These are phyloP conservation scores for Oreotrochilus melanogaster DNA, from an alignment of 2,113 vertebrate species.

Conservation along the genomic window DNA sequence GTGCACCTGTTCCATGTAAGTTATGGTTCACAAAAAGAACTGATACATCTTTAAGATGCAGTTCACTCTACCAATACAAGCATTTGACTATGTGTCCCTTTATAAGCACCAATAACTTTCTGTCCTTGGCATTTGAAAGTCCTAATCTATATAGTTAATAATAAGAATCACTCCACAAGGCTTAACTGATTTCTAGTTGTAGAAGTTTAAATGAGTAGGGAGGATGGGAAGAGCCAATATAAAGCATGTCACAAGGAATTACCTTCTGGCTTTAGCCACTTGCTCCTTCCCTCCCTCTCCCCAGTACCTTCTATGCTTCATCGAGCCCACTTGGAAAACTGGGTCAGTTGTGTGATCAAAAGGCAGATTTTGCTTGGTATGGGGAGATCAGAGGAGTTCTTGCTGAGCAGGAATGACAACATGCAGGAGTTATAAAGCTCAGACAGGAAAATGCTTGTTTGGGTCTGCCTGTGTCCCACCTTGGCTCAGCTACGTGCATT, in stretches of 20 bases:
- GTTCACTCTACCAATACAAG: neutral
- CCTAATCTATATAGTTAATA: neutral
- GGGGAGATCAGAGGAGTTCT: neutral
- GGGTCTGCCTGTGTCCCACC: neutral
- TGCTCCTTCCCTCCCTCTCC: neutral
- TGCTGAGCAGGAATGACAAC: neutral
- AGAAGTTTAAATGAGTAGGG: neutral
- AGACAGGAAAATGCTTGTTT: neutral
- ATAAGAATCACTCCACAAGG: neutral
- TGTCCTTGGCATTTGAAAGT: neutral
- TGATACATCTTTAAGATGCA: neutral
- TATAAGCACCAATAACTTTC: neutral
- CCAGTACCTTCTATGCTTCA: neutral
- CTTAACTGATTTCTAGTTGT: neutral
- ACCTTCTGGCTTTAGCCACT: neutral
- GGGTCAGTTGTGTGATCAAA: neutral
- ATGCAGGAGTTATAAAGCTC: neutral
- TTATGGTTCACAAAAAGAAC: neutral
- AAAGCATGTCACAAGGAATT: neutral
- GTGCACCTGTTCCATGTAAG: neutral
- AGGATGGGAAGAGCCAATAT: neutral
- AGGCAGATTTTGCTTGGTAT: neutral
- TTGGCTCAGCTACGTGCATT: neutral
- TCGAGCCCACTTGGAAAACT: neutral
- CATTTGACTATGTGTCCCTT: neutral